These are phyloP conservation scores for Drosophila pruinosa DNA, from an alignment of 1,140 invertebrate genomes.

Conservation along the genomic window DNA sequence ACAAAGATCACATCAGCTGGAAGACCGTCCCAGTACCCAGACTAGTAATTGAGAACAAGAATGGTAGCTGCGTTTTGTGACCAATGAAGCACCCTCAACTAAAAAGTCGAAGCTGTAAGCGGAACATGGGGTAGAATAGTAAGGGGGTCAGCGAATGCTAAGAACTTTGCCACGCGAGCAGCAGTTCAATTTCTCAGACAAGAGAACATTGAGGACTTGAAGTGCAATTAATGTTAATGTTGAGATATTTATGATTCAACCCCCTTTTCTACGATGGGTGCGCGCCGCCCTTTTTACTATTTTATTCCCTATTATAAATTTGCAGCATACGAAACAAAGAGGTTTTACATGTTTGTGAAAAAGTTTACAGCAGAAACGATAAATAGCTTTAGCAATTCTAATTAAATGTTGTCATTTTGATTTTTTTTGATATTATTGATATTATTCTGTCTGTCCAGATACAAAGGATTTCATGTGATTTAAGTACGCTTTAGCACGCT, in stretches of 20 bases:
- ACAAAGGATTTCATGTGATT: no score
- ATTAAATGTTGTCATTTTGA: neutral
- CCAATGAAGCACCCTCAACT: slow-evolving; percentile 62
- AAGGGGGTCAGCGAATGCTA: no score
- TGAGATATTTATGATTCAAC: slow-evolving; percentile 73
- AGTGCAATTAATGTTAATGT: slow-evolving; percentile 83
- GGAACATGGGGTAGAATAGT: neutral
- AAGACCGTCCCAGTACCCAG: neutral
- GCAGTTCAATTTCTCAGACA: slow-evolving; percentile 78
- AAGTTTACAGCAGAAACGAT: no score
- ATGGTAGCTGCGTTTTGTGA: slow-evolving; percentile 58
- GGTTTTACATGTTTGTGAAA: no score
- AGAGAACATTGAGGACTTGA: slow-evolving; percentile 75
- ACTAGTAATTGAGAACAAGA: slow-evolving; percentile 41
- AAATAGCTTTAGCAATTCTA: no score
- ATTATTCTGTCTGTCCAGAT: no score
- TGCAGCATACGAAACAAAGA: no score
- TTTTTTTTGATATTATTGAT: no score
- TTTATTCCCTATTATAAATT: no score
- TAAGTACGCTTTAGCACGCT: no score
- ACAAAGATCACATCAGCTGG: neutral
- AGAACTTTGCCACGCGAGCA: slow-evolving; percentile 39
- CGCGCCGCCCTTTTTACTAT: slow-evolving; percentile 43
- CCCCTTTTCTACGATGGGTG: slow-evolving; percentile 13
- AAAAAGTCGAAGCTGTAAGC: slow-evolving; percentile 9